A percentile compares a stretch with the other conserved stretches of the same genome.
Conservation (phyloP, 2,113 vertebrate species). For the Muntiacus reevesi region DNA sequence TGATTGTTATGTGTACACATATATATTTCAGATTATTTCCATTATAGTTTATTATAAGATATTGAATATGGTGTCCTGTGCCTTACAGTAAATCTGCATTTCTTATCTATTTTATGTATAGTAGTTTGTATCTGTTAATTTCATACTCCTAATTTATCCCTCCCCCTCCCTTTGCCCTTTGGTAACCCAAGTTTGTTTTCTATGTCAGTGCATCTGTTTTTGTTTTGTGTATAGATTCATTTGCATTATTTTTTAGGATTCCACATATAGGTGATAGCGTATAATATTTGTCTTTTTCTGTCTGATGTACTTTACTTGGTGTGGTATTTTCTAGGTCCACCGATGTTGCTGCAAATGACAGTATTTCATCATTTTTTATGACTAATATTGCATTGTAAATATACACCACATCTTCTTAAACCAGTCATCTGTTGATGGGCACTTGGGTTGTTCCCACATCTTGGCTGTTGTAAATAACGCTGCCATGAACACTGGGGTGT, state of each 20-base stretch:
- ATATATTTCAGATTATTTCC: neutral
- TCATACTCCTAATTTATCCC: neutral
- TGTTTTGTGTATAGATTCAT: neutral
- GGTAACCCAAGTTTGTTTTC: neutral
- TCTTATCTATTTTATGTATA: neutral
- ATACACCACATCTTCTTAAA: neutral
- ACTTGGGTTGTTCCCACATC: neutral
- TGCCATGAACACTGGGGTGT: neutral
- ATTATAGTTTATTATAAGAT: neutral
- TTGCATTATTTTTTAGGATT: neutral
- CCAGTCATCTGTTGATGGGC: neutral
- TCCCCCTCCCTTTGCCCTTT: neutral
- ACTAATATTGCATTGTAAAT: neutral
- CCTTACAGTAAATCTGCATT: neutral
- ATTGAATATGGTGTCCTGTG: neutral
- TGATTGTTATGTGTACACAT: neutral
- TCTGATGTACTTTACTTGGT: neutral
- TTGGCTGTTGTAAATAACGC: neutral
- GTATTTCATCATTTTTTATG: neutral
- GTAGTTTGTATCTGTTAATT: neutral
- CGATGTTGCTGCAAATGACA: neutral
- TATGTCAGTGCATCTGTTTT: neutral
- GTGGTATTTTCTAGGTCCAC: neutral
- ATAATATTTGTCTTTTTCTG: neutral
- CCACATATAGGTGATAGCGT: neutral